Base-by-base conservation (phyloP, 2,797 vertebrate species). In the Notamacropus eugenii region DNA sequence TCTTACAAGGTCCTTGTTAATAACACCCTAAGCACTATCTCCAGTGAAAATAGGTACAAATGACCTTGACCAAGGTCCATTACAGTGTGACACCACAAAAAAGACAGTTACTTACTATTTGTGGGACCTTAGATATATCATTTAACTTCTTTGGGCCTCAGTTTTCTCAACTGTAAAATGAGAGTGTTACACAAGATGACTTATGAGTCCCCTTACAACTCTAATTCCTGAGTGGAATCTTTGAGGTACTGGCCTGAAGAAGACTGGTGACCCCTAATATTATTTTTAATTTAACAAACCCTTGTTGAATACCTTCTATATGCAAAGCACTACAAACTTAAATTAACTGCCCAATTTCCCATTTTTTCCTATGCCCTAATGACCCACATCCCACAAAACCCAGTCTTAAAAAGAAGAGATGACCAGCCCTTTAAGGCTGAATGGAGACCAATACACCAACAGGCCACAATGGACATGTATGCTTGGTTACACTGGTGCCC, bases 281-380 rank as follows among this genome's bases (percentile, higher is more conserved):
- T n/a, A 67, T 40, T 82, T 82, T 82, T 40, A 82, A 82, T 82
- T 82, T 19, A 9, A 46, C 74, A 82, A 82, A 82, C 19, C 8
- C 22, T 50, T 50, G 22, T 27, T 87, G 74, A 87, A 46, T 50
- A 67, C 13, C 22, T 87, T 87, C 31, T 27, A 27, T 50, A 10
- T 87, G 40, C 22, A 82, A 24, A 82, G n/a, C 67, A 46, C 16
- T 82, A 10, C 92, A 95, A 95, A 40, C 91, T 92, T 95, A 97
- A 94, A 92, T 90, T 54, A 58, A 91, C 14, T 93, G 5, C 46
- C 52, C 54, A 31, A 67, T 91, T 57, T 31, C 40, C 94, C 52
- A 59, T 94, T 96, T 52, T 40, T 55, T 9, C 92, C 54, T 87
- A 96, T n/a, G 95, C 90, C 27, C 56, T 46, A 95, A 90, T 27